Percentiles rank a stretch among this genome's conserved stretches.
Conservation (phyloP, 2,113 vertebrate genomes). For the Sclerurus mexicanus region DNA sequence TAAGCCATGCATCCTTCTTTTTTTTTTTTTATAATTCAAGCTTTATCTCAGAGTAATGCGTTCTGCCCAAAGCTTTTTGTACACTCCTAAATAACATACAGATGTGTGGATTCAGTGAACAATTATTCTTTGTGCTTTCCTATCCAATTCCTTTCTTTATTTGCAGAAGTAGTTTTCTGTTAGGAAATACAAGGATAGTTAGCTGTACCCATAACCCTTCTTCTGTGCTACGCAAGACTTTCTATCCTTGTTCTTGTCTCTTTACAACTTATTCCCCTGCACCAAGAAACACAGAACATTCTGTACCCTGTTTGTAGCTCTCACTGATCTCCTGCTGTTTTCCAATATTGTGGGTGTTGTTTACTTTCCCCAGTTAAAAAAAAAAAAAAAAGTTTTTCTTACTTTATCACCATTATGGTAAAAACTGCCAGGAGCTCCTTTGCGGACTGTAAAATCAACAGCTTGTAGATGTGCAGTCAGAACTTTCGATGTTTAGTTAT, state of each 20-base stretch:
- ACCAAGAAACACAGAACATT: not conserved
- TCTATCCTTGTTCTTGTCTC: not conserved
- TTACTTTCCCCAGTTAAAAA: not conserved
- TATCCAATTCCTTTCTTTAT: not conserved
- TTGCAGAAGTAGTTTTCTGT: not conserved
- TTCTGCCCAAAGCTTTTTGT: not conserved
- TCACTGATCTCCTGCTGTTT: not conserved
- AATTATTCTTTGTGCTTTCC: not conserved
- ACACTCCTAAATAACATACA: not conserved
- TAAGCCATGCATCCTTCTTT: not conserved
- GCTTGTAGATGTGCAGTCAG: not conserved
- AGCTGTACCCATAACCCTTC: not conserved
- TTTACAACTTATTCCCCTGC: not conserved
- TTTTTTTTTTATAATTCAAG: not conserved
- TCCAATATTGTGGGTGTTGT: not conserved
- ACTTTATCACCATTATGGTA: not conserved
- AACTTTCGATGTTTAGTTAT: not conserved
- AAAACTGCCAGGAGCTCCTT: not conserved
- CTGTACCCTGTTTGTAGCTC: not conserved
- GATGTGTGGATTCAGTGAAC: not conserved
- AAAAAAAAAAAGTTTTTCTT: not conserved
- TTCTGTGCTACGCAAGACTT: not conserved
- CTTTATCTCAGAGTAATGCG: not conserved
- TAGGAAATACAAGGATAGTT: not conserved
- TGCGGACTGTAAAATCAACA: not conserved